Base-by-base conservation (phyloP, 2,797 vertebrate genomes). In the Schizopygopsis pylzovi region DNA sequence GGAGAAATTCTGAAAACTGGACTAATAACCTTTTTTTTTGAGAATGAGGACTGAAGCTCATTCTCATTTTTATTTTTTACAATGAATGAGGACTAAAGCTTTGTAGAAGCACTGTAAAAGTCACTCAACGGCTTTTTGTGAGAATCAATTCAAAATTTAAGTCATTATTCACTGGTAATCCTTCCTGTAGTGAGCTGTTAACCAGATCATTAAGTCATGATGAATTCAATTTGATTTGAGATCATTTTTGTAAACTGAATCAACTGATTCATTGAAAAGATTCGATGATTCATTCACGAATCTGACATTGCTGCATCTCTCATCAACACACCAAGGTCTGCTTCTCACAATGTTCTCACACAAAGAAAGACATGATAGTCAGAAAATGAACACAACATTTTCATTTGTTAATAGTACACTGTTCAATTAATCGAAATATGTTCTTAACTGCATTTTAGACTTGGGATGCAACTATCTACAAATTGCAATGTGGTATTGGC, bases 401-500 rank as follows among this genome's bases (percentile, higher is more conserved):
- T 25, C 1, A 25, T 63, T 79, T 61, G 45, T 79, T 79, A 10
- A 61, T 5, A n/a, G 56, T 79, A 11, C 45, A 47, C 78, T 47
- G 45, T 22, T 65, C 16, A 16, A 7, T 22, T 65, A 79, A 82
- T 22, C 6, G 6, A 43, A 63, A 37, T 13, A 49, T 20, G 5
- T 52, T 76, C 3, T 28, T 54, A 39, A 63, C 13, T 43, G 39
- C 11, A 43, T 61, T 65, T 41, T 65, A 39, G 18, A 63, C 20
- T 63, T n/a, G 28, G 10, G 47, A 41, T 77, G 61, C 49, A 67
- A 67, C 72, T 1, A 67, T 25, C 28, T 76, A 49, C 59, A 54
- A 67, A 77, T 71, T 71, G 52, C 52, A 71, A 79, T 11, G 47
- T 1, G 6, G 13, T 45, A 70, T 43, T 83, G 84, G 45, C 83